phyloP scores from a whole-genome alignment of 2,113 vertebrate genomes.

The Dolichotis patagonum region DNA sequence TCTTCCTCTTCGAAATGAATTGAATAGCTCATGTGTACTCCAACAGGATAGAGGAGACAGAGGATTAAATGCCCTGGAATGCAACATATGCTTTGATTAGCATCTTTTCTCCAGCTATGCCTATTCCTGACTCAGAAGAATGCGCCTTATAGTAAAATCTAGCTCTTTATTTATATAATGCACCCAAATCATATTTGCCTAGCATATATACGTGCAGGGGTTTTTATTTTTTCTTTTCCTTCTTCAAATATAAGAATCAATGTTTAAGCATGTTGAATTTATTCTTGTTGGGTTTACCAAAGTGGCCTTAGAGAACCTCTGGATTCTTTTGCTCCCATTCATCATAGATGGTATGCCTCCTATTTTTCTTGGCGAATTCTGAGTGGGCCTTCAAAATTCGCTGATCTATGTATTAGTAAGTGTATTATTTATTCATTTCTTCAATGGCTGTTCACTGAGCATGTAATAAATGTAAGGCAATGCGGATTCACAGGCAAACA shows the following conservation, averaged over 20 bases:
- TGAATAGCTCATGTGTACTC: not conserved
- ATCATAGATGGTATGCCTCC: not conserved
- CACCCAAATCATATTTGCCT: not conserved
- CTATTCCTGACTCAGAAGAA: not conserved
- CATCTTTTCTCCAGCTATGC: not conserved
- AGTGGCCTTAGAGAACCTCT: not conserved
- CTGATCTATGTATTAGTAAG: not conserved
- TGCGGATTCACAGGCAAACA: not conserved
- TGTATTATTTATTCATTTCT: not conserved
- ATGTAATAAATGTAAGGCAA: not conserved
- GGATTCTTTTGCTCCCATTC: not conserved
- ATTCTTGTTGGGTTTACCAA: not conserved
- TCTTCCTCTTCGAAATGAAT: not conserved
- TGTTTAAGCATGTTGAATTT: not conserved
- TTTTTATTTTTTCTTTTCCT: not conserved
- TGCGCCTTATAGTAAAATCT: not conserved
- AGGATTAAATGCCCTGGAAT: not conserved
- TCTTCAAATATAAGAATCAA: not conserved
- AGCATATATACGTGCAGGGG: not conserved
- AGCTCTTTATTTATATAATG: not conserved
- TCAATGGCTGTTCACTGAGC: not conserved
- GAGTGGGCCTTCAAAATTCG: not conserved
- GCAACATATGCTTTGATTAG: not conserved
- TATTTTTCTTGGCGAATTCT: not conserved
- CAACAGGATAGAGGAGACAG: not conserved